A percentile compares a stretch with the other conserved stretches of the same genome.
Evolutionary conservation across 2,888 invertebrate species (phyloP).

Genomic region (Synanthedon tipuliformis): DNA sequence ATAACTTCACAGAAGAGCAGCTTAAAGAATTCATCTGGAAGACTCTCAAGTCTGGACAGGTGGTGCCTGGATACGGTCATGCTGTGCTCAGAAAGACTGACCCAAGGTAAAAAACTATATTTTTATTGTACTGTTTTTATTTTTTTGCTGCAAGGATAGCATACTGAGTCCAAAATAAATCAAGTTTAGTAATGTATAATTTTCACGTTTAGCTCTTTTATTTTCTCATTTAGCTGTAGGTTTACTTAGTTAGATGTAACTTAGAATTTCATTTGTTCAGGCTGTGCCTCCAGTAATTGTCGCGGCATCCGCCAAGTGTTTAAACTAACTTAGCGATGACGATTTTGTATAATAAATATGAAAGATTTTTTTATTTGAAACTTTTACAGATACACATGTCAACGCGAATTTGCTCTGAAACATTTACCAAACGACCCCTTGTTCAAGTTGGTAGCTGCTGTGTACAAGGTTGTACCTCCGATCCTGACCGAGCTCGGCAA

Average conservation of each 20-base stretch:
- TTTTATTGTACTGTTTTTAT: neutral
- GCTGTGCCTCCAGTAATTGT: too few relatives aligned
- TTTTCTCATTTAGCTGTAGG: too few relatives aligned
- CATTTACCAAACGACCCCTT: constrained; percentile 92
- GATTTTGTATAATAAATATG: too few relatives aligned
- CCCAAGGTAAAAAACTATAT: constrained; percentile 64
- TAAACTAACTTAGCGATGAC: too few relatives aligned
- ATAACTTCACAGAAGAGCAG: constrained; percentile 88
- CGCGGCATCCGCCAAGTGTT: too few relatives aligned
- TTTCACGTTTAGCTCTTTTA: too few relatives aligned
- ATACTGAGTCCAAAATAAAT: too few relatives aligned
- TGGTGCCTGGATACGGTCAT: constrained; percentile 97
- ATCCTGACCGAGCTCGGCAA: constrained; percentile 93
- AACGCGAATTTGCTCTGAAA: constrained; percentile 93
- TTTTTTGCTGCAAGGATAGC: neutral
- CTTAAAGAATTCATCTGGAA: constrained; percentile 98
- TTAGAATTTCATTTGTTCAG: too few relatives aligned
- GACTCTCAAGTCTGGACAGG: constrained; percentile 94
- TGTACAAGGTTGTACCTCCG: constrained; percentile 94
- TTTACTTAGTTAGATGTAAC: too few relatives aligned
- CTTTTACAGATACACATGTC: constrained; percentile 80
- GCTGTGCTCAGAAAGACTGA: constrained; percentile 96
- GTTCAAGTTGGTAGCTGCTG: constrained; percentile 90
- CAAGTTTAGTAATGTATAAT: neutral
- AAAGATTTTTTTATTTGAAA: too few relatives aligned